Conservation (phyloP, 1,140 invertebrate genomes). For the Leguminivora glycinivorella region DNA sequence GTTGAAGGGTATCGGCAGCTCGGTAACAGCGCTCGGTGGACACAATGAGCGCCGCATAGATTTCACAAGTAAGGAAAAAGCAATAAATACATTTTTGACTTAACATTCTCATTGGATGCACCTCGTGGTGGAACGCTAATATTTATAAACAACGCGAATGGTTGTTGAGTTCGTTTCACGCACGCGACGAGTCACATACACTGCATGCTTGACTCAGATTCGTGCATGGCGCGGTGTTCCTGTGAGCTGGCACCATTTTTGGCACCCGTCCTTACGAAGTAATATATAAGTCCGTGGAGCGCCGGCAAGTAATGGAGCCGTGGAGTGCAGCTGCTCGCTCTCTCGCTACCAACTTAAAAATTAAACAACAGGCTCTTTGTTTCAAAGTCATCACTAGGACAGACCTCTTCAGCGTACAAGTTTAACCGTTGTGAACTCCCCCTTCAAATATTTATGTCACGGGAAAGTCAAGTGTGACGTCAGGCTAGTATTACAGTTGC, state of each 20-base stretch:
- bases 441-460: slow-evolving; percentile 39
- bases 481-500: not conserved
- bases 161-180: too few species aligned
- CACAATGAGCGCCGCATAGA: not conserved
- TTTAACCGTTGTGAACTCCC: slow-evolving; percentile 51
- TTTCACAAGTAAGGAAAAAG: too few species aligned
- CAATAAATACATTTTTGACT: too few species aligned
- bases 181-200: too few species aligned
- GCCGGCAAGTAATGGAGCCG: slow-evolving; percentile 16
- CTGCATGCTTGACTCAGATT: too few species aligned
- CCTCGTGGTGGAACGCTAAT: too few species aligned
- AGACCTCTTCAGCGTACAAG: slow-evolving; percentile 47
- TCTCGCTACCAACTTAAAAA: slow-evolving; percentile 21
- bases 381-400: slow-evolving; percentile 48
- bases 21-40: not conserved
- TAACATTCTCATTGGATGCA: too few species aligned
- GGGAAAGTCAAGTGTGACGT: slow-evolving; percentile 18
- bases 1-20: not conserved
- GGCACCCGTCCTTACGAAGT: too few species aligned
- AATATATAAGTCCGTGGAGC: too few species aligned
- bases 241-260: too few species aligned
- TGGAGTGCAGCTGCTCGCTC: slow-evolving; percentile 15
- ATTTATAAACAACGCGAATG: too few species aligned
- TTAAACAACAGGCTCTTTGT: slow-evolving; percentile 36
- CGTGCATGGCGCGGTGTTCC: too few species aligned